Percentiles rank a stretch among this genome's conserved stretches.
Conservation (phyloP, 2,888 invertebrate species). For the Hirudinaria manillensis region DNA sequence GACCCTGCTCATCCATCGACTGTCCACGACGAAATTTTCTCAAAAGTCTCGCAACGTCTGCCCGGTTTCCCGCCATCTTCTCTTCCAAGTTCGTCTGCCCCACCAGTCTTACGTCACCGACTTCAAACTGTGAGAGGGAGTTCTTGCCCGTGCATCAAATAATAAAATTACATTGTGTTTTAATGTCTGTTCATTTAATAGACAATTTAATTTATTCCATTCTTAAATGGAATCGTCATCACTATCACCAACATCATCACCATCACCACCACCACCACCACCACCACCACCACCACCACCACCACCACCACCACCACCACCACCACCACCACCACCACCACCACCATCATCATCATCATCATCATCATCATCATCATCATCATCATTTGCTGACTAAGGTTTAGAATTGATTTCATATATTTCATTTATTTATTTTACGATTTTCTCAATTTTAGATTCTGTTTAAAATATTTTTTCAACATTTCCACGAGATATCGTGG, state of each 20-base stretch:
- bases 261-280: background rate
- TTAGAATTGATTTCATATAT: no score
- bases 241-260: background rate
- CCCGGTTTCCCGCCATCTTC: background rate
- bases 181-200: background rate
- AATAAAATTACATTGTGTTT: background rate
- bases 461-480: no score
- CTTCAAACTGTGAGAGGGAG: background rate
- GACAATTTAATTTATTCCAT: background rate
- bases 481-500: no score
- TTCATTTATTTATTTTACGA: no score
- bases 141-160: background rate
- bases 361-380: no score
- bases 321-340: constrained; percentile 1
- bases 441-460: no score
- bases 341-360: constrained; percentile 1
- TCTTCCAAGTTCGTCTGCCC: constrained; percentile 5
- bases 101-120: background rate
- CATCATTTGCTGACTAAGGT: no score
- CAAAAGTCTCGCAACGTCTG: background rate
- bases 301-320: no score
- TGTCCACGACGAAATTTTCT: background rate
- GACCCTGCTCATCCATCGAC: background rate
- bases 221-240: background rate
- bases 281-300: no score